Evolutionary conservation across 2,113 vertebrate genomes (phyloP).

Genomic region (Hippocampus guttulatus): DNA sequence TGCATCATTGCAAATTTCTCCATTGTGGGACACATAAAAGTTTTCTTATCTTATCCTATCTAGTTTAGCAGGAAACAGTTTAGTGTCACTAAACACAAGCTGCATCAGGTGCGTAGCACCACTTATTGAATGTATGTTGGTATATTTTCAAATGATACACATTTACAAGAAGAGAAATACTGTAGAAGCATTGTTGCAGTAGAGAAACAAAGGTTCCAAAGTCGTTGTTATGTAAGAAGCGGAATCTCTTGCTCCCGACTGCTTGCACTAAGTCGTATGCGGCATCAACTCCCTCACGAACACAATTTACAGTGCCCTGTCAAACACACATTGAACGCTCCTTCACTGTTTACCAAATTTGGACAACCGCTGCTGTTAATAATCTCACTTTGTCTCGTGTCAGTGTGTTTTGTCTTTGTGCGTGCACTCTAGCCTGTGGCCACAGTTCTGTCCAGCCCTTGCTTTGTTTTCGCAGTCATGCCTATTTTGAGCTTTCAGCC

Average conservation of each 20-base stretch:
- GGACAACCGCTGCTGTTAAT: background rate
- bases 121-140: background rate
- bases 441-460: too few species aligned
- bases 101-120: background rate
- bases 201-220: slow-evolving; percentile 38
- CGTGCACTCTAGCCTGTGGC: too few species aligned
- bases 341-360: background rate
- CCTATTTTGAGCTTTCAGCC: too few species aligned
- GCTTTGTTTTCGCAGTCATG: too few species aligned
- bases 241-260: slow-evolving; percentile 51
- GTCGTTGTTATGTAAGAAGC: slow-evolving; percentile 53
- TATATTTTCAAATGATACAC: background rate
- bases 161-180: background rate
- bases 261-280: slow-evolving; percentile 31
- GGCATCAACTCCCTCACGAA: slow-evolving; percentile 24
- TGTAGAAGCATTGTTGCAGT: slow-evolving; percentile 24
- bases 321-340: slow-evolving; percentile 8
- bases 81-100: background rate
- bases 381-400: too few species aligned
- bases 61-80: background rate
- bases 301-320: slow-evolving; percentile 23
- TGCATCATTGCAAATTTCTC: too few species aligned
- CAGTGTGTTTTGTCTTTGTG: too few species aligned
- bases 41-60: too few species aligned
- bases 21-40: too few species aligned